Base-by-base conservation (phyloP, 2,888 invertebrate species). In the Eupeodes luniger region DNA sequence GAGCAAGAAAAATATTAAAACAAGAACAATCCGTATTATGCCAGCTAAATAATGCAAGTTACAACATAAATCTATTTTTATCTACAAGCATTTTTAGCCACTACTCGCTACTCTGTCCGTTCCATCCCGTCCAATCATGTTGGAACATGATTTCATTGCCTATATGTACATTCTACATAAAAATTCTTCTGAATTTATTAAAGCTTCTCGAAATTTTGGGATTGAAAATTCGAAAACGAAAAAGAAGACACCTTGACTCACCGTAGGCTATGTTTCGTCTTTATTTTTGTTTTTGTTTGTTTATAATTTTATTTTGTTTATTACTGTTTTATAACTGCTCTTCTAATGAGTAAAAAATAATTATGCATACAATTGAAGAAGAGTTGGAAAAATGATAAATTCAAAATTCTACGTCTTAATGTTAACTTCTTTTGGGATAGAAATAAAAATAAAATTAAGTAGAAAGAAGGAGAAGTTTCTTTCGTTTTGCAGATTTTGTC, bases 361-460 rank as follows among this genome's bases (percentile, higher is more conserved):
- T 47, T 34, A 72, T 59, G 47, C 14, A 59, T 44, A 34, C n/a
- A 59, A 72, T 55, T 57, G 34, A 47, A 59, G 34, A 47, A 59
- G 44, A 72, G 19, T 55, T 70, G 47, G 16, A 59, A 59, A 70
- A 59, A 19, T 59, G 57, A 72, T 19, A 47, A 47, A 72, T 47
- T 66, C 27, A 27, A 59, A 66, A 34, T 34, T 36, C 34, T 34
- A 59, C 34, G n/a, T 34, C 57, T 61, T 81, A 81, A 70, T 69
- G 64, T 82, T 82, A 82, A 77, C 78, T 82, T 75, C 44, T 57
- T 51, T 57, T 62, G 66, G 40, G 40, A 40, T 40, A 40, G 4
- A 40, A 40, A 55, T 40, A 74, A 61, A 77, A 75, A 61, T 40
- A 62, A 57, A 57, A 27, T 2, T 19, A 47, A 69, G 19, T 44